A percentile compares a stretch with the other conserved stretches of the same genome.
Evolutionary conservation across 1,140 invertebrate genomes (phyloP).

Genomic region (Phocides pigmalion): DNA sequence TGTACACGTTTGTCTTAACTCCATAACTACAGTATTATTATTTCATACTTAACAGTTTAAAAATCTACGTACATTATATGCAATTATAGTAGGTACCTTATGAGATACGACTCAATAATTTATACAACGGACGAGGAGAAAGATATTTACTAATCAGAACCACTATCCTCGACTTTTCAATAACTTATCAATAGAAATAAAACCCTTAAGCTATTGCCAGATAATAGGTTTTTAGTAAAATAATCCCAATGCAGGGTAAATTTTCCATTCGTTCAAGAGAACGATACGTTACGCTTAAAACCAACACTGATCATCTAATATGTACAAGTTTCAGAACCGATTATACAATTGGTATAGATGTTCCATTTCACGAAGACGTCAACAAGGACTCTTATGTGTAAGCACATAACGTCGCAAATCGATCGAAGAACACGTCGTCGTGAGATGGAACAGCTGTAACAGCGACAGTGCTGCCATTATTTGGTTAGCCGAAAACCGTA

Average conservation of each 20-base stretch:
- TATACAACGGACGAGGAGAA: conserved; percentile 73
- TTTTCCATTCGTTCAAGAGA: conserved; percentile 52
- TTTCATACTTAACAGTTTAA: conserved; percentile 78
- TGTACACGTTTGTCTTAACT: conserved; percentile 78
- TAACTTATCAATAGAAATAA: conserved; percentile 65
- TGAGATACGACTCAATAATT: conserved; percentile 75
- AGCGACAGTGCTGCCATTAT: conserved; percentile 56
- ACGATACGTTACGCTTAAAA: conserved; percentile 55
- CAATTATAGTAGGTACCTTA: conserved; percentile 73
- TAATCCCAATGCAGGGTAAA: conserved; percentile 51
- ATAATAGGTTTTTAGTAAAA: conserved; percentile 65
- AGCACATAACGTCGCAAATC: not conserved
- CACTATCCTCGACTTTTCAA: conserved; percentile 43
- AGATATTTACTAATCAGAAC: conserved; percentile 37
- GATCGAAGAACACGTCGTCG: conserved; percentile 1
- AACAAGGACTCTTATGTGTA: not conserved
- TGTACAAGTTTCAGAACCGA: conserved; percentile 63
- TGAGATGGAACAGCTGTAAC: conserved; percentile 33
- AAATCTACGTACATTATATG: conserved; percentile 81
- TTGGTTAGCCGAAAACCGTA: conserved; percentile 73
- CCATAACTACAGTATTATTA: conserved; percentile 77
- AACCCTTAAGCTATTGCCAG: conserved; percentile 59
- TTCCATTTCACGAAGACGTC: conserved; percentile 23
- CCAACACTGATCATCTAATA: conserved; percentile 53
- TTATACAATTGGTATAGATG: conserved; percentile 37